Conservation (phyloP, 2,888 invertebrate genomes). For the Tenthredo livida region DNA sequence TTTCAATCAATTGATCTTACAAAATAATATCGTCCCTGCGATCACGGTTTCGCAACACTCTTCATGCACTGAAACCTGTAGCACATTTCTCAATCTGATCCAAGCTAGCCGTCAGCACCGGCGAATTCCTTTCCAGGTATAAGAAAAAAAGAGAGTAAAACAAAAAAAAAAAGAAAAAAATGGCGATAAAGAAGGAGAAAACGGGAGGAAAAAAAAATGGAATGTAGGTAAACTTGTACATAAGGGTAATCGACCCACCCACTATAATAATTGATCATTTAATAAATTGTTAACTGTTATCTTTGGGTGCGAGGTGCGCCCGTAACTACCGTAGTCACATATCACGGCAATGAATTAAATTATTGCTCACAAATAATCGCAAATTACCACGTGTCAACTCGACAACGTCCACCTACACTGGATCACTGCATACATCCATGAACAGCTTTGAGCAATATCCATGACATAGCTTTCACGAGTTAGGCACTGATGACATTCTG, state of each 20-base stretch:
- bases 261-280: neutral
- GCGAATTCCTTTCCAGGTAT: neutral
- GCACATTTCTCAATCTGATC: neutral
- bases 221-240: neutral
- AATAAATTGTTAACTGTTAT: slow-evolving; percentile 20
- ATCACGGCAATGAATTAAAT: slow-evolving; percentile 22
- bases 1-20: neutral
- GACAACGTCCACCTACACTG: neutral
- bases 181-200: neutral
- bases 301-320: neutral
- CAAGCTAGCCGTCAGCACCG: neutral
- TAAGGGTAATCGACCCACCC: slow-evolving; percentile 3
- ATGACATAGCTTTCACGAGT: neutral
- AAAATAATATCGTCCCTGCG: neutral
- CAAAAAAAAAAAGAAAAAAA: neutral
- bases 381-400: neutral
- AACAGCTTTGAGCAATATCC: neutral
- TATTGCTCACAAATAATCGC: neutral
- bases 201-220: neutral
- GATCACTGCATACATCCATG: neutral
- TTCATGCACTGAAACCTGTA: slow-evolving; percentile 25
- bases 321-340: slow-evolving; percentile 4
- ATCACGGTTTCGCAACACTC: neutral
- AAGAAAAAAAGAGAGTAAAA: neutral
- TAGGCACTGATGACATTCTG: neutral